A percentile compares a stretch with the other conserved stretches of the same genome.
Evolutionary conservation across 2,888 invertebrate genomes (phyloP).

Genomic region (Agriotes lineatus): DNA sequence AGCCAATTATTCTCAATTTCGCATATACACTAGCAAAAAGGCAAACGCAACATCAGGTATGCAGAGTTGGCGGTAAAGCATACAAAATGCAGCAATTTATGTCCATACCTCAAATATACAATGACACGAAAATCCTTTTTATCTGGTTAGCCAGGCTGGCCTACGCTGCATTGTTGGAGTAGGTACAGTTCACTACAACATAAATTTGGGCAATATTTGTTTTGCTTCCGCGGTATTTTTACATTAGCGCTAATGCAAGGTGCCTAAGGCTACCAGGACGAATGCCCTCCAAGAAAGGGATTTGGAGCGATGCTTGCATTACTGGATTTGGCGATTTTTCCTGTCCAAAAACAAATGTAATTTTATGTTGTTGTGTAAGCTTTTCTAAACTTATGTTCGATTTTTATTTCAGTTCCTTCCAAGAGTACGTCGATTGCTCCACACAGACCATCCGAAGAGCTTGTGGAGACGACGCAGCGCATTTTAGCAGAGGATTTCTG

Average conservation of each 20-base stretch:
- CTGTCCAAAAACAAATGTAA: constrained; percentile 14
- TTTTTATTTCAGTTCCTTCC: constrained; percentile 77
- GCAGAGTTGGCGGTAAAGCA: constrained; percentile 23
- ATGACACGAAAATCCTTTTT: constrained; percentile 41
- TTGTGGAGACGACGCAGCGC: constrained; percentile 82
- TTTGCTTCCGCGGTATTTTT: not conserved
- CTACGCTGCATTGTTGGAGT: constrained; percentile 3
- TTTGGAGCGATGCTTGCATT: constrained; percentile 12
- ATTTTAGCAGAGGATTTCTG: constrained; percentile 81
- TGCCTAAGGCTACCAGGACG: not conserved
- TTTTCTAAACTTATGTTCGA: constrained; percentile 17
- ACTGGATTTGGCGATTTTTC: constrained; percentile 22
- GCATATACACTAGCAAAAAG: constrained; percentile 4
- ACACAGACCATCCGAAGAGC: constrained; percentile 77
- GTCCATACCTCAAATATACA: constrained; percentile 28
- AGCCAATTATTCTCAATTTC: constrained; percentile 39
- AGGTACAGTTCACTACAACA: not conserved
- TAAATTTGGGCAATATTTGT: not conserved
- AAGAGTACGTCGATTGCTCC: constrained; percentile 83
- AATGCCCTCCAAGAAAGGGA: not conserved
- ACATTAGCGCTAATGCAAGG: not conserved
- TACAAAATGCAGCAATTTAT: constrained; percentile 32
- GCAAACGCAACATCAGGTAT: constrained; percentile 13
- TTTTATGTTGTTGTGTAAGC: constrained; percentile 10
- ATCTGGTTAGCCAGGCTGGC: constrained; percentile 25